These are phyloP conservation scores for Python bivittatus DNA, from an alignment of 2,113 vertebrate genomes.

Conservation along the genomic window DNA sequence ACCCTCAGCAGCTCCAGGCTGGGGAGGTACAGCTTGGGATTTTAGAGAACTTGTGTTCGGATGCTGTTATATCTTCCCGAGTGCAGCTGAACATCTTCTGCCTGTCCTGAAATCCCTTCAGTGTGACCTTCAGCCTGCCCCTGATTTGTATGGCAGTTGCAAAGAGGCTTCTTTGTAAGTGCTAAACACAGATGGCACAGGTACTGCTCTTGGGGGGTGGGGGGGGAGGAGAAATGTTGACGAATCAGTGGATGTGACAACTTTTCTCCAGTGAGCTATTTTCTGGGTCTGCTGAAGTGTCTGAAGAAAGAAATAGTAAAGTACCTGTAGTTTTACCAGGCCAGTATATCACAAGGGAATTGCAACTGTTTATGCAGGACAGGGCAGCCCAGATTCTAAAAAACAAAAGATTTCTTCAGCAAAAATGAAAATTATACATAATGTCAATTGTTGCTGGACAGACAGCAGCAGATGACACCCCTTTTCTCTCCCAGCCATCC, in stretches of 20 bases:
- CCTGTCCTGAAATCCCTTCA: constrained; percentile 78
- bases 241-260: constrained; percentile 74
- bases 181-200: constrained; percentile 89
- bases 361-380: constrained; percentile 41
- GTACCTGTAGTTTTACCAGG: constrained; percentile 64
- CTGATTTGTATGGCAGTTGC: constrained; percentile 90
- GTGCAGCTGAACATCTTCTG: constrained; percentile 81
- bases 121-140: constrained; percentile 82
- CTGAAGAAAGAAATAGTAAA: constrained; percentile 61
- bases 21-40: constrained; percentile 61
- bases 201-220: constrained; percentile 69
- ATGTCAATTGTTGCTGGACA: not conserved
- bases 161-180: constrained; percentile 78
- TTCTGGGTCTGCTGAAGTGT: constrained; percentile 29
- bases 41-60: constrained; percentile 74
- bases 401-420: accelerated
- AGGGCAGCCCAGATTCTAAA: not conserved
- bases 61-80: constrained; percentile 70
- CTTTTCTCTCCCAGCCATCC: not conserved
- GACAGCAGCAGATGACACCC: not conserved
- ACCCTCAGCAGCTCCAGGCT: constrained; percentile 60
- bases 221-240: constrained; percentile 58
- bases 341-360: constrained; percentile 63
- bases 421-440: not conserved
- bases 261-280: constrained; percentile 66